phyloP scores from a whole-genome alignment of 1,140 invertebrate genomes.

The Caerostris darwini region DNA sequence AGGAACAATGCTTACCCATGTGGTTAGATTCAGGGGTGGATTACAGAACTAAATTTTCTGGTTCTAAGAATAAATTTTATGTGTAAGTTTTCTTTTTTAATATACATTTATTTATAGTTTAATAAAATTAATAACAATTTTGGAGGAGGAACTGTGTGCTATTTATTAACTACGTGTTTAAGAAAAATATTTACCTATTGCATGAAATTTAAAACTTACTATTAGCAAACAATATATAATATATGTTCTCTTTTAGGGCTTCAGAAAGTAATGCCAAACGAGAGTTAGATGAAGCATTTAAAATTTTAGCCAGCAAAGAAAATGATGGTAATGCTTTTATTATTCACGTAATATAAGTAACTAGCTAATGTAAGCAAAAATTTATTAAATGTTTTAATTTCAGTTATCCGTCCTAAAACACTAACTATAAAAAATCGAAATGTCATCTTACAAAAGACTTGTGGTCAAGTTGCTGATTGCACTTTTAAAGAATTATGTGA shows the following conservation, averaged over 20 bases:
- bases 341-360: background rate
- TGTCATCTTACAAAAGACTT: slow-evolving; percentile 93
- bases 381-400: slow-evolving; percentile 77
- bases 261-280: slow-evolving; percentile 85
- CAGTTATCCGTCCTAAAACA: slow-evolving; percentile 88
- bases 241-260: background rate
- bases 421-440: slow-evolving; percentile 94
- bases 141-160: no score
- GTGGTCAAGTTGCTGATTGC: slow-evolving; percentile 94
- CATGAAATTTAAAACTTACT: no score
- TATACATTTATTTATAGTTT: no score
- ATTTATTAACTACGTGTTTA: no score
- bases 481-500: slow-evolving; percentile 95
- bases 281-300: slow-evolving; percentile 91
- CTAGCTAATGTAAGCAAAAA: background rate
- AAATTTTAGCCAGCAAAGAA: slow-evolving; percentile 93
- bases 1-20: slow-evolving; percentile 88
- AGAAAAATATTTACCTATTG: no score
- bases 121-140: no score
- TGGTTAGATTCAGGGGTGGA: slow-evolving; percentile 96
- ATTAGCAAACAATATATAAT: no score
- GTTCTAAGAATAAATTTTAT: slow-evolving; percentile 87
- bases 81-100: slow-evolving; percentile 84
- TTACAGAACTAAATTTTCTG: slow-evolving; percentile 88
- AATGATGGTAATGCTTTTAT: slow-evolving; percentile 86